Evolutionary conservation across 2,797 vertebrate genomes (phyloP).

Genomic region (Distichodus sexfasciatus): DNA sequence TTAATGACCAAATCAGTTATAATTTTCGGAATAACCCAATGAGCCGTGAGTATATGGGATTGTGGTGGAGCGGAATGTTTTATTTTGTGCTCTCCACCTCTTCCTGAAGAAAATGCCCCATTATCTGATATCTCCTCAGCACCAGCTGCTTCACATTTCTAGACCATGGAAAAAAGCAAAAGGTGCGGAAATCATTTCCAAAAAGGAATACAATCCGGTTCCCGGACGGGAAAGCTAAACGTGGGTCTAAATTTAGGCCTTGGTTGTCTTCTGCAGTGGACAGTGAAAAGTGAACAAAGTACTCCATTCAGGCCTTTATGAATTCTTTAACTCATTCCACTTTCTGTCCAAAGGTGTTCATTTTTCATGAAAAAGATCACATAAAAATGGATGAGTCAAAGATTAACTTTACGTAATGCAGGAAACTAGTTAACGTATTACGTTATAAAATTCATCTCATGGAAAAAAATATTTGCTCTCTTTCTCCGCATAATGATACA

Average conservation of each 20-base stretch:
- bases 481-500: neutral
- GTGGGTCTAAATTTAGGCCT: constrained; percentile 34
- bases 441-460: too few relatives aligned
- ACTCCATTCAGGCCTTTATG: neutral
- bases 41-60: neutral
- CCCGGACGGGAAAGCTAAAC: constrained; percentile 31
- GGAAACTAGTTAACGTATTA: neutral
- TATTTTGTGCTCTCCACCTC: constrained; percentile 10
- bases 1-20: neutral
- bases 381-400: neutral
- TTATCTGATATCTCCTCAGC: neutral
- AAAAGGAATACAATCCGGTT: constrained; percentile 35
- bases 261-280: constrained; percentile 4
- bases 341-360: neutral
- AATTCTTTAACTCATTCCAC: neutral
- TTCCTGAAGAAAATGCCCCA: constrained; percentile 6
- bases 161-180: constrained; percentile 20
- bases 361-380: neutral
- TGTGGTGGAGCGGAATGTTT: constrained; percentile 6
- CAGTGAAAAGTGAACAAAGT: constrained; percentile 22
- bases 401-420: neutral
- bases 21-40: neutral
- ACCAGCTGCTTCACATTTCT: constrained; percentile 15
- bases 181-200: constrained; percentile 12
- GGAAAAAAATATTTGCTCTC: neutral